These are phyloP conservation scores for Macrotus californicus DNA, from an alignment of 2,113 vertebrate genomes.

Conservation along the genomic window DNA sequence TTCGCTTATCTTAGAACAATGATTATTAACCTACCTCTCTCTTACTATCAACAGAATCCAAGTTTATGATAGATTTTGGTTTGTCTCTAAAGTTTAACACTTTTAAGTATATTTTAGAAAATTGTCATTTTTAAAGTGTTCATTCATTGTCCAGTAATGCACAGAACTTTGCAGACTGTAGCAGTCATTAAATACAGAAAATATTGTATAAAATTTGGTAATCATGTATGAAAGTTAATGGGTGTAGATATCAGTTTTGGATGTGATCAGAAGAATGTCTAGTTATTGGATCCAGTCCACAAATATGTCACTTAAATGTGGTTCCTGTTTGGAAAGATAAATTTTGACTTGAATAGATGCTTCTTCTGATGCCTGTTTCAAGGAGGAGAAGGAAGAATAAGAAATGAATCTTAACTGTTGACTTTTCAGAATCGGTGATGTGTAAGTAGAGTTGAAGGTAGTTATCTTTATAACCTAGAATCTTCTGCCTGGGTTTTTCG, in stretches of 20 bases:
- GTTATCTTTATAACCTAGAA: neutral
- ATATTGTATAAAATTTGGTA: neutral
- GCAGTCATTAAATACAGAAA: slow-evolving; percentile 31
- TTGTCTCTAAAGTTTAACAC: slow-evolving; percentile 48
- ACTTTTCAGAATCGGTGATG: slow-evolving; percentile 29
- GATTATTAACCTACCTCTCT: slow-evolving; percentile 60
- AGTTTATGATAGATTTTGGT: slow-evolving; percentile 32
- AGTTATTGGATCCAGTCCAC: neutral
- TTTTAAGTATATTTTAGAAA: slow-evolving; percentile 40
- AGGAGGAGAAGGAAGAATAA: neutral
- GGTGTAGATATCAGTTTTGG: neutral
- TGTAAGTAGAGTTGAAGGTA: neutral
- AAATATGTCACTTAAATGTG: neutral
- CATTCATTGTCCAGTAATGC: neutral
- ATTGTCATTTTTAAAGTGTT: neutral
- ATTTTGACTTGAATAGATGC: neutral
- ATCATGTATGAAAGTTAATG: neutral
- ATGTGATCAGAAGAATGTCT: neutral
- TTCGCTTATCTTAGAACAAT: slow-evolving; percentile 39
- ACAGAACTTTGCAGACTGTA: neutral
- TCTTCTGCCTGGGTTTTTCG: slow-evolving; percentile 1
- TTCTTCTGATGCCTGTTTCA: slow-evolving; percentile 23
- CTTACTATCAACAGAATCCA: slow-evolving; percentile 28
- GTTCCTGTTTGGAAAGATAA: slow-evolving; percentile 13
- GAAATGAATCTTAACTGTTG: neutral